Base-by-base conservation (phyloP, 2,797 vertebrate species). In the Phrynocephalus forsythii region DNA sequence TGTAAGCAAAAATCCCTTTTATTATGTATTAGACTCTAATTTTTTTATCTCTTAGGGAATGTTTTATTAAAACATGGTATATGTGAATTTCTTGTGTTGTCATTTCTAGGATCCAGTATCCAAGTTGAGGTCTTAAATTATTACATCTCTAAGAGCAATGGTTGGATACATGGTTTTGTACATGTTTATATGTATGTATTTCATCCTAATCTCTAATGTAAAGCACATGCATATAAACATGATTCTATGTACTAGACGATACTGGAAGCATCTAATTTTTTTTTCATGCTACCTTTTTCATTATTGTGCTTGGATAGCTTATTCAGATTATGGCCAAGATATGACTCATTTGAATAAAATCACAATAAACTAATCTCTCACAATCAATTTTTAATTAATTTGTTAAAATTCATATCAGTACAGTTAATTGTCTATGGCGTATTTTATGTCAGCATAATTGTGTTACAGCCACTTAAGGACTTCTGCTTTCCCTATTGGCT, bases 221-320 rank as follows among this genome's bases (percentile, higher is more conserved):
- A 56, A 56, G n/a, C n/a, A n/a, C 11, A 71, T 30, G 28, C 69
- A 71, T 13, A 30, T 28, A 71, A 71, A 71, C n/a, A 71, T 26
- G 24, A 28, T 9, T 69, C 67, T 69, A 16, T 56, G 60, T 63
- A 63, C 13, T 18, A 15, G 16, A 63, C 16, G 18, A 7, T 0
- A 0, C 2, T 79, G 44, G 63, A 22, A 89, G 30, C 78, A 5
- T 30, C 5, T 0, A 0, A 0, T 5, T 0, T 56, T 24, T 24
- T 82, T 73, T 66, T 7, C 1, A 16, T 28, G 11, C 33, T 90
- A 82, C 79, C 2, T 10, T 71, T 92, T 75, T 30, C 67, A 30
- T 83, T 75, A 0, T 0, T 89, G 0, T 84, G 77, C 0, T 1
- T 87, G 69, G 20, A 7, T 30, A 30, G 83, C 72, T 18, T 9